These are phyloP conservation scores for Muntiacus muntjak DNA, from an alignment of 2,113 vertebrate genomes.

Conservation along the genomic window DNA sequence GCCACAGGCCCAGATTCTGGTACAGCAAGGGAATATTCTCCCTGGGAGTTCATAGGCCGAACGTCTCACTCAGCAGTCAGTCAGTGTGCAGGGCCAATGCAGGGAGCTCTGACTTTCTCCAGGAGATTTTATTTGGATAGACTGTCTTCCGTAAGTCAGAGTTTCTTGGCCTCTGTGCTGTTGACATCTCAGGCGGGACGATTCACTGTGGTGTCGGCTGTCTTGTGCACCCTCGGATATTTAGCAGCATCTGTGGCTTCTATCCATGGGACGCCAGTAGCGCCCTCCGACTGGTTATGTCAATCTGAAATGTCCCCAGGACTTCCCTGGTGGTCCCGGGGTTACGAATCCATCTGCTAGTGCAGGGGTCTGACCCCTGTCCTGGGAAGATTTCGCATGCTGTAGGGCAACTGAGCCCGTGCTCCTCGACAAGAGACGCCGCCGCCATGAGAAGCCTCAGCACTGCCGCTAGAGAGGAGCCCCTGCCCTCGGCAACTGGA, in stretches of 20 bases:
- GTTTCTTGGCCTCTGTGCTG: not conserved
- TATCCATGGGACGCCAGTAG: no score
- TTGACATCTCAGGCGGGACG: not conserved
- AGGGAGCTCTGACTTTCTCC: not conserved
- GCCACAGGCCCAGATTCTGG: not conserved
- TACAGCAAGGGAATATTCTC: not conserved
- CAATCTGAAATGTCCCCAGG: not conserved
- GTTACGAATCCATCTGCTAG: rapidly evolving
- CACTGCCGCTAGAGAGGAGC: not conserved
- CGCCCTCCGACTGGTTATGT: no score
- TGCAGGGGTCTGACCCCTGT: not conserved
- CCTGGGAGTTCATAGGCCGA: rapidly evolving
- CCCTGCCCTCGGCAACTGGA: not conserved
- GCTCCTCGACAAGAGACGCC: not conserved
- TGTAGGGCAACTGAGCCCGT: rapidly evolving
- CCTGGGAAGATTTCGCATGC: not conserved
- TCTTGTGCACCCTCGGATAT: rapidly evolving
- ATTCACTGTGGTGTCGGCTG: not conserved
- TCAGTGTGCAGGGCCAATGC: rapidly evolving
- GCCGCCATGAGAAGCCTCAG: rapidly evolving
- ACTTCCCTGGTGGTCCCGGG: not conserved
- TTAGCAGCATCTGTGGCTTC: not conserved
- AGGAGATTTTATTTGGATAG: rapidly evolving
- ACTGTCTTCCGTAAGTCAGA: not conserved
- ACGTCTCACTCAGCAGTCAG: rapidly evolving